Base-by-base conservation (phyloP, 1,140 invertebrate species). In the Adoxophyes honmai region DNA sequence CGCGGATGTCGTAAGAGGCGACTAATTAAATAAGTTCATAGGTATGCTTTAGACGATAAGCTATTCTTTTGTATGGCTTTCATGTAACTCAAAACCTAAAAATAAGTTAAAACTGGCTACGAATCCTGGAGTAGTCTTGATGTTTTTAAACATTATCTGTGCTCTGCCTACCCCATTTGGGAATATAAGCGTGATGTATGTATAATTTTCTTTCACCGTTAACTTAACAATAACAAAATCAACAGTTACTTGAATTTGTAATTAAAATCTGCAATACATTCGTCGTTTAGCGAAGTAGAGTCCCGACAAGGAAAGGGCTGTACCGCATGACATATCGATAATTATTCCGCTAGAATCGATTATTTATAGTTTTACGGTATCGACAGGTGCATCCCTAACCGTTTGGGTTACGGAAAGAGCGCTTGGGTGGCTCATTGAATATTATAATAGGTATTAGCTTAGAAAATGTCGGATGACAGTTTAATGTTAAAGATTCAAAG, bases 301-400 rank as follows among this genome's bases (percentile, higher is more conserved):
- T 55, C 61, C 28, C 58, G 58, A 71, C 68, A 68, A 64, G 68
- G 56, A 71, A 71, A 66, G 68, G 68, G 68, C 51, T 64, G 68
- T 54, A 58, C 68, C 65, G 51, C 37, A 53, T 51, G 63, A 55
- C 61, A 54, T 54, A 68, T 66, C 63, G 68, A 71, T 71, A 68
- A 70, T 68, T 62, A 56, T 57, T 33, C 54, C 33, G 52, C 48
- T 61, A 51, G 53, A 48, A 48, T 28, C 42, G 42, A 48, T 48
- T 48, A 48, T 48, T 48, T 48, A 48, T 48, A 48, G 21, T 48
- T 21, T 48, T 18, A 18, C n/a, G n/a, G n/a, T n/a, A 48, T 48
- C 21, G 34, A 48, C 66, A 68, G 66, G 62, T 68, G 62, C 62
- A 59, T 61, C 37, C 55, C 44, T 55, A 53, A 37, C 11, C 16